Evolutionary conservation across 2,797 vertebrate species (phyloP), one percentile per base, ranked within the genome.

Genomic region (Poecilia gillii): DNA sequence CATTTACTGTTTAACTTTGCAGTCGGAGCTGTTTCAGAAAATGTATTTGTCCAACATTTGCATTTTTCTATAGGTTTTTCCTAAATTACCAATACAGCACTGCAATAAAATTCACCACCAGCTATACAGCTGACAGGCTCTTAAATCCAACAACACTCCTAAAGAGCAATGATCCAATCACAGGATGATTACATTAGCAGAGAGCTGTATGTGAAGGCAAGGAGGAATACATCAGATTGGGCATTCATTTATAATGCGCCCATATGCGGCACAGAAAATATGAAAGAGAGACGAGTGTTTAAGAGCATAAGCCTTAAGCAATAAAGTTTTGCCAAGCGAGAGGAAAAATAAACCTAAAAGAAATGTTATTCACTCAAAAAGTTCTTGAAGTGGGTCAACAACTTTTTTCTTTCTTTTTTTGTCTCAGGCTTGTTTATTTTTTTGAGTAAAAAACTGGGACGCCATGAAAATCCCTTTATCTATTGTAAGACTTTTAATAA

Each of bases 11-110:
- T 80, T 59, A 77, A 62, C 64, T n/a, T 20, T 74, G 68, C 36
- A 72, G 9, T 47, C 46, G 14, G 33, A 66, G 46, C 55, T n/a
- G 41, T 82, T 82, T 68, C 45, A 41, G 66, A 73, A 71, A 75
- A 83, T 80, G 62, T 45, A 84, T 84, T 75, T 75, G 53, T 72
- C 13, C 23, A 31, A 53, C 76, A 89, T 89, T 91, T 84, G 72
- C 86, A 80, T 91, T 89, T 62, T 90, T 53, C 59, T 74, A 75
- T 71, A 70, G 20, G 28, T 71, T 71, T 89, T 91, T 87, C 81
- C 84, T 72, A 66, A 72, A 72, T 87, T 72, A 39, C 11, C 77
- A 75, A 77, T 79, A 74, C 62, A 73, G 66, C 75, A 75, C 71
- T 25, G 66, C 13, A 41, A 43, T 78, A 76, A 76, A 78, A 76